Evolutionary conservation across 2,888 invertebrate species (phyloP).

Genomic region (Xanthorhoe spadicearia): DNA sequence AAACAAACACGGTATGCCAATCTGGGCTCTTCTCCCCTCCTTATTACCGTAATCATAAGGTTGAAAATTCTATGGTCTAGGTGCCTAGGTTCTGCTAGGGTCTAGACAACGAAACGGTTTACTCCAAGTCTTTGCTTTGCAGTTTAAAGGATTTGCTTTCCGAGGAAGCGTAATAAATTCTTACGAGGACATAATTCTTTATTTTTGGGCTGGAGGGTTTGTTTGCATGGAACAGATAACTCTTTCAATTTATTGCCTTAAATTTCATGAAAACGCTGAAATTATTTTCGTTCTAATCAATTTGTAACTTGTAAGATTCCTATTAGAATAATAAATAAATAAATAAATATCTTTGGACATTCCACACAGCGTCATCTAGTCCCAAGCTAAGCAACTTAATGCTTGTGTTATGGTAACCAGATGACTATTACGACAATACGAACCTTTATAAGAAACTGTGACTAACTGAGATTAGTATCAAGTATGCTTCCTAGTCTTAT

Average conservation of each 20-base stretch:
- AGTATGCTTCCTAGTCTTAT: too few species aligned
- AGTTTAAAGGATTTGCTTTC: conserved; percentile 50
- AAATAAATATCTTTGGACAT: too few species aligned
- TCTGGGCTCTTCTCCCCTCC: not conserved
- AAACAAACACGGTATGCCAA: conserved; percentile 35
- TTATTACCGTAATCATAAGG: conserved; percentile 31
- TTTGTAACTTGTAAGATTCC: too few species aligned
- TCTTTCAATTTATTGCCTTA: not conserved
- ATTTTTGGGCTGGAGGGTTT: conserved; percentile 9
- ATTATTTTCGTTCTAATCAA: not conserved
- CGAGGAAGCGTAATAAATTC: conserved; percentile 34
- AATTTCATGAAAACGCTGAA: not conserved
- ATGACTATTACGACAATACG: too few species aligned
- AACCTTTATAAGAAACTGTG: too few species aligned
- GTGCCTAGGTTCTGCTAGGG: conserved; percentile 21
- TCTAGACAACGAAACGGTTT: conserved; percentile 47
- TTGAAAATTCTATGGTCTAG: not conserved
- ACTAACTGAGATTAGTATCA: too few species aligned
- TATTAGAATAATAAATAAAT: too few species aligned
- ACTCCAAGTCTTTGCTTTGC: conserved; percentile 55
- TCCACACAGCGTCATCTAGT: too few species aligned
- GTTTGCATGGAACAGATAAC: conserved; percentile 7
- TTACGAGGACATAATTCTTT: conserved; percentile 27
- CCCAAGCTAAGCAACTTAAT: too few species aligned
- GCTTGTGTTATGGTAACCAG: too few species aligned